Base-by-base conservation (phyloP, 2,797 vertebrate species). In the Gastrophryne carolinensis region DNA sequence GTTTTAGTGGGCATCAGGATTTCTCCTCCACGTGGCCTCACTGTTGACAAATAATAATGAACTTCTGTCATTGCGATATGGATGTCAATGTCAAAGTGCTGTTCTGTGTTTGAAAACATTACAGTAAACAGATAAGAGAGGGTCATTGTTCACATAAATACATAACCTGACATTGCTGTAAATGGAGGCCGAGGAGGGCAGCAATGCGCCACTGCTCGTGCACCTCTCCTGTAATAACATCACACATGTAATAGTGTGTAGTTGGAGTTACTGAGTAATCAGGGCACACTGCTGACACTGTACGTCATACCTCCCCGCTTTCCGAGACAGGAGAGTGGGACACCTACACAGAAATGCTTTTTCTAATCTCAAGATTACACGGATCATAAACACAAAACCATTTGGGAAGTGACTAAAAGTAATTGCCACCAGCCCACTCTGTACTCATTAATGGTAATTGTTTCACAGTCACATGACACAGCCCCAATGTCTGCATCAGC, bases 211-310 rank as follows among this genome's bases (percentile, higher is more conserved):
- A 32, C 8, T 21, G 19, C 11, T 47, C 62, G 49, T n/a, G n/a
- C n/a, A n/a, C n/a, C 12, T 4, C 15, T 54, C 5, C 21, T 24
- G 21, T 32, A 17, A 49, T n/a, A 44, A 7, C n/a, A 60, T 49
- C 50, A 61, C 34, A 72, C 39, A 50, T 61, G 24, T 11, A 32
- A n/a, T 58, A 44, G 13, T 47, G 37, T n/a, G 58, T 70, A 47
- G 32, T 3, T 23, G 6, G 9, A 8, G 26, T 47, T 44, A 70
- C 32, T 70, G 19, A 58, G 11, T 58, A 58, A 58, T 24, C 5
- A 19, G 15, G 32, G 63, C 2, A 57, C 41, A 32, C 32, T 17
- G 19, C 10, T 39, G 23, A 39, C 13, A 3, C 21, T 5, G 23
- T 13, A 11, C 15, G 9, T n/a, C 15, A 17, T 5, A 1, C n/a